Percentiles rank a stretch among this genome's conserved stretches.
These are phyloP conservation scores for Apteryx owenii DNA, from an alignment of 2,113 vertebrate genomes.

Conservation along the genomic window DNA sequence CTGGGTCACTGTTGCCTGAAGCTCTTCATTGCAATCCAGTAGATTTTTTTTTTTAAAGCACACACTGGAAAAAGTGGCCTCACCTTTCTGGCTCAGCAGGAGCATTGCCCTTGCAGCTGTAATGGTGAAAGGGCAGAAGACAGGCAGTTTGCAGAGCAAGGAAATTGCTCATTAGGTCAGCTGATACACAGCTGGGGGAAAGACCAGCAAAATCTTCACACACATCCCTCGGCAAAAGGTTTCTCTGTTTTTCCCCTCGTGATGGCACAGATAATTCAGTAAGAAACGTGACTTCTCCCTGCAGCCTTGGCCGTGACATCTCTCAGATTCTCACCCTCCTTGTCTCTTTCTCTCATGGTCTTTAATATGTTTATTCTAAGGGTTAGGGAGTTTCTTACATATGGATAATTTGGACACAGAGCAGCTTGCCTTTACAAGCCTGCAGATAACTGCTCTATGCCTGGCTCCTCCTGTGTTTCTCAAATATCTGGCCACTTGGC, in stretches of 20 bases:
- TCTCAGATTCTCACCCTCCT: background rate
- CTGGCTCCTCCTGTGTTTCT: background rate
- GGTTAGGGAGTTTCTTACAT: background rate
- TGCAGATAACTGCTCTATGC: background rate
- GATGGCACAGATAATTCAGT: background rate
- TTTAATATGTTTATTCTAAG: slow-evolving; percentile 25
- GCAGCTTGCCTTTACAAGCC: background rate
- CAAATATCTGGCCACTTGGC: background rate
- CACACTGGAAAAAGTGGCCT: background rate
- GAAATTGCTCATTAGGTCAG: background rate
- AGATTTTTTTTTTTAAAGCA: background rate
- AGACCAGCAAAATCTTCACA: background rate
- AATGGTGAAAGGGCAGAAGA: background rate
- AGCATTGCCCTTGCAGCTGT: background rate
- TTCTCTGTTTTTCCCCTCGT: background rate
- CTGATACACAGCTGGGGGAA: background rate
- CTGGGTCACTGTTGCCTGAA: background rate
- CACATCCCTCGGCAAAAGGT: background rate
- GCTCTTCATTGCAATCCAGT: background rate
- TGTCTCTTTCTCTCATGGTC: background rate
- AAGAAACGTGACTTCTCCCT: background rate
- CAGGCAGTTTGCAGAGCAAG: background rate
- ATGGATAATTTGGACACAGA: background rate
- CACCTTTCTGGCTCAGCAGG: background rate
- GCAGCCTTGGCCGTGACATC: background rate